Evolutionary conservation across 1,140 invertebrate genomes (phyloP).

Genomic region (Coelopa frigida): DNA sequence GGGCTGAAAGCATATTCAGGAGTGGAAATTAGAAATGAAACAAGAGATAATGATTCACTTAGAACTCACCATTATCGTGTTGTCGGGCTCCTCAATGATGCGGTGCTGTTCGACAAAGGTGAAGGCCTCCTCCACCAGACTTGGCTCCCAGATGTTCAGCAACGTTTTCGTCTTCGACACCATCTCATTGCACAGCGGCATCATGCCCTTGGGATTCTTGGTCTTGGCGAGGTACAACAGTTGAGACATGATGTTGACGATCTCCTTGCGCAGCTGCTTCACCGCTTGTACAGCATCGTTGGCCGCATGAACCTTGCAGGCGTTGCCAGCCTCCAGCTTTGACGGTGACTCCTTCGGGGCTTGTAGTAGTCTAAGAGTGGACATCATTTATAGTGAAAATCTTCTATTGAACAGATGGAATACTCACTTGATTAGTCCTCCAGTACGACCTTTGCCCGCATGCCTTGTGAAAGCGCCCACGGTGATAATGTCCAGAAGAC

Average conservation of each 20-base stretch:
- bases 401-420: slow-evolving; percentile 4
- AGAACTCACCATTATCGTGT: slow-evolving; percentile 26
- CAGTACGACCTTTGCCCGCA: slow-evolving; percentile 64
- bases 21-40: neutral
- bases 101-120: slow-evolving; percentile 69
- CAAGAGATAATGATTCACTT: neutral
- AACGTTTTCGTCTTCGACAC: slow-evolving; percentile 69
- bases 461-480: slow-evolving; percentile 90
- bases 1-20: slow-evolving; percentile 38
- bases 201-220: slow-evolving; percentile 64
- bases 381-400: neutral
- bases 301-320: slow-evolving; percentile 66
- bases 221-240: slow-evolving; percentile 64
- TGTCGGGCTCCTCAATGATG: slow-evolving; percentile 43
- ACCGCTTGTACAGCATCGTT: slow-evolving; percentile 74
- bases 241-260: slow-evolving; percentile 69
- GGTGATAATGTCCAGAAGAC: slow-evolving; percentile 82
- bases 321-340: slow-evolving; percentile 49
- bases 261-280: slow-evolving; percentile 67
- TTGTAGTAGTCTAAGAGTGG: slow-evolving; percentile 60
- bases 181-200: slow-evolving; percentile 71
- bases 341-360: slow-evolving; percentile 71
- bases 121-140: slow-evolving; percentile 75
- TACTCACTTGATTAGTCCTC: slow-evolving; percentile 71
- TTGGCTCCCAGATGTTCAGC: slow-evolving; percentile 73